Base-by-base conservation (phyloP, 1,140 invertebrate genomes). In the Paraescarpia echinospica region DNA sequence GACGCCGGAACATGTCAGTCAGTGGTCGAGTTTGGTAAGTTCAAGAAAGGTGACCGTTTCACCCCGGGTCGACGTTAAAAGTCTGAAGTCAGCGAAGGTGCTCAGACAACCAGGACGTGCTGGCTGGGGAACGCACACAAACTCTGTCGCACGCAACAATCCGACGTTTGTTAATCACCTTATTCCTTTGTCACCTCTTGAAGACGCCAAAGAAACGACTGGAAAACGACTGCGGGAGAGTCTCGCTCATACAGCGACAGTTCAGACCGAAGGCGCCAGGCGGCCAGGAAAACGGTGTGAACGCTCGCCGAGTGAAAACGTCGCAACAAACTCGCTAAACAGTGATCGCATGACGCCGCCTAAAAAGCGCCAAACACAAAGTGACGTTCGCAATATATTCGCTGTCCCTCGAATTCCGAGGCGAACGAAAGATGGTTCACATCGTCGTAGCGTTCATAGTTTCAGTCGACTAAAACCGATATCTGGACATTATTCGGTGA, bases 381-480 rank as follows among this genome's bases (percentile, higher is more conserved):
- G 59, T 77, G 59, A 77, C 59, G 59, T 77, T 77, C 59, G 59
- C 59, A 77, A 77, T 77, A 77, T 77, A 77, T 77, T 77, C 59
- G 59, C 59, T 27, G 59, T 77, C 9, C 59, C 59, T 77, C 59
- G 59, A 12, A 77, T 77, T 77, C 59, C 59, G 27, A 2, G 59
- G 59, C 9, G 59, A 31, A 27, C 59, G 59, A 77, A 77, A 77
- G 59, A 27, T 41, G 41, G 4, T 41, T 4, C 12, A 12, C 12
- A 41, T 27, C 59, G 59, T 77, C 59, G 59, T 77, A 77, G 22
- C 59, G 22, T 77, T 77, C 59, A 77, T 27, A 31, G 59, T 18
- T 77, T 77, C 4, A 77, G 59, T 27, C 59, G 59, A 77, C 59
- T 77, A 77, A 77, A 77, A 77, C 59, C 59, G 59, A 77, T 77